A percentile compares a stretch with the other conserved stretches of the same genome.
Conservation (phyloP, 2,113 vertebrate species). For the Herpailurus yagouaroundi region DNA sequence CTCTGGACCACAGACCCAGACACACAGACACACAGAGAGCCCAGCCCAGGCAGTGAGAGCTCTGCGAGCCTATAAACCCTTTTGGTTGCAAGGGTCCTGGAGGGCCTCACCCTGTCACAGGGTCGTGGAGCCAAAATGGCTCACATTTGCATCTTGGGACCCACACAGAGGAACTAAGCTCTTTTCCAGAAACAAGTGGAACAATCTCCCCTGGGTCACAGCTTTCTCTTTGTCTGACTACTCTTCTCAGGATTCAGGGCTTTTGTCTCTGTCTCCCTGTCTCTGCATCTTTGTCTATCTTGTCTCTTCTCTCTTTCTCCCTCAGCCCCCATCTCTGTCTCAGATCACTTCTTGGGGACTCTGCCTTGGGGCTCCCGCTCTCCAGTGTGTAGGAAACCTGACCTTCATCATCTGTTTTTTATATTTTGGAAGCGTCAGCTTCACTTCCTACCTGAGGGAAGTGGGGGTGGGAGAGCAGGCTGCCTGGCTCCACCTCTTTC, state of each 20-base stretch:
- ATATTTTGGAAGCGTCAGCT: slow-evolving; percentile 69
- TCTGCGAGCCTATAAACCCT: slow-evolving; percentile 64
- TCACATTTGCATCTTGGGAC: slow-evolving; percentile 52
- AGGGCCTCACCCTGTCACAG: not conserved
- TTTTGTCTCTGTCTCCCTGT: not conserved
- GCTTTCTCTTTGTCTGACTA: not conserved
- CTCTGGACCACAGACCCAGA: not conserved
- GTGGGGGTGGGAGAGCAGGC: slow-evolving; percentile 30
- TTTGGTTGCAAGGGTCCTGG: slow-evolving; percentile 58
- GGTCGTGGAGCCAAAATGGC: slow-evolving; percentile 24
- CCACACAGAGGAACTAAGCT: slow-evolving; percentile 24
- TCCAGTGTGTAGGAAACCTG: slow-evolving; percentile 65
- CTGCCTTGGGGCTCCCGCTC: slow-evolving; percentile 61
- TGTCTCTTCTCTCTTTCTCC: not conserved
- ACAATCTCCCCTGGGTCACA: not conserved
- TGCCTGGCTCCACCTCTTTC: not conserved
- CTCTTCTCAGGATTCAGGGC: not conserved
- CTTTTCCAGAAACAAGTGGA: slow-evolving; percentile 56
- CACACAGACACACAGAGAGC: not conserved
- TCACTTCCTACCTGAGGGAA: slow-evolving; percentile 74
- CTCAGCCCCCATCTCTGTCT: slow-evolving; percentile 9
- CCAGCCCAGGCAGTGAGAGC: not conserved
- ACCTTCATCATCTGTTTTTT: slow-evolving; percentile 78
- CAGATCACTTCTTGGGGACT: slow-evolving; percentile 62
- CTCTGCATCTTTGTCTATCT: not conserved